Conservation (phyloP, 1,140 invertebrate genomes). For the Psilanteris sp. region DNA sequence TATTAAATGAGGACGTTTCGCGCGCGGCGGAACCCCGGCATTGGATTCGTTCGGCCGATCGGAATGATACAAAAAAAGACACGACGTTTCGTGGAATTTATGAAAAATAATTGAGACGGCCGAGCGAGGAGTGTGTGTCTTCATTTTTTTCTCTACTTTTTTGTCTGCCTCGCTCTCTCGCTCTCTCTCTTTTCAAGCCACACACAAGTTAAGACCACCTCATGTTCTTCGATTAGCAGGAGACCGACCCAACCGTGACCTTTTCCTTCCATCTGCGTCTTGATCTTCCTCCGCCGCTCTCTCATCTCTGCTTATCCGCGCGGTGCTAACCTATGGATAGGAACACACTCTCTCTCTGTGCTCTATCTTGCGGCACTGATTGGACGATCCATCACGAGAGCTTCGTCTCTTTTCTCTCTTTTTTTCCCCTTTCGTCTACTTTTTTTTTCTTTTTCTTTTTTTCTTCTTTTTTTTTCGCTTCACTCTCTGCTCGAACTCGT, state of each 20-base stretch:
- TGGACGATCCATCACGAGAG: constrained; percentile 80
- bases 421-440: constrained; percentile 61
- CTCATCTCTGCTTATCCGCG: constrained; percentile 60
- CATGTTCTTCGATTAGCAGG: constrained; percentile 80
- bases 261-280: constrained; percentile 64
- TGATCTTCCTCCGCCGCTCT: constrained; percentile 43
- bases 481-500: constrained; percentile 56
- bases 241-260: constrained; percentile 80
- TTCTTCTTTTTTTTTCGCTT: constrained; percentile 59
- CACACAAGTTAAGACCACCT: constrained; percentile 65
- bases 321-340: constrained; percentile 71
- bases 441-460: constrained; percentile 63
- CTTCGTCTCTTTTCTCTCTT: constrained; percentile 63
- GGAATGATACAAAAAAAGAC: constrained; percentile 48
- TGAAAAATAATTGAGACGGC: constrained; percentile 64
- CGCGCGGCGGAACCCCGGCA: constrained; percentile 27
- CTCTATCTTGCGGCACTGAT: constrained; percentile 81
- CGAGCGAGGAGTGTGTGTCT: constrained; percentile 34
- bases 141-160: no score
- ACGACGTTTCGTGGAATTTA: constrained; percentile 61
- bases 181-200: constrained; percentile 65
- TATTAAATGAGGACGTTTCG: constrained; percentile 41
- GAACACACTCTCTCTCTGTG: constrained; percentile 70
- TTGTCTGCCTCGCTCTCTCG: no score
- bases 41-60: constrained; percentile 55